Percentiles rank a stretch among this genome's conserved stretches.
Conservation (phyloP, 2,113 vertebrate species). For the Ciconia stormi region DNA sequence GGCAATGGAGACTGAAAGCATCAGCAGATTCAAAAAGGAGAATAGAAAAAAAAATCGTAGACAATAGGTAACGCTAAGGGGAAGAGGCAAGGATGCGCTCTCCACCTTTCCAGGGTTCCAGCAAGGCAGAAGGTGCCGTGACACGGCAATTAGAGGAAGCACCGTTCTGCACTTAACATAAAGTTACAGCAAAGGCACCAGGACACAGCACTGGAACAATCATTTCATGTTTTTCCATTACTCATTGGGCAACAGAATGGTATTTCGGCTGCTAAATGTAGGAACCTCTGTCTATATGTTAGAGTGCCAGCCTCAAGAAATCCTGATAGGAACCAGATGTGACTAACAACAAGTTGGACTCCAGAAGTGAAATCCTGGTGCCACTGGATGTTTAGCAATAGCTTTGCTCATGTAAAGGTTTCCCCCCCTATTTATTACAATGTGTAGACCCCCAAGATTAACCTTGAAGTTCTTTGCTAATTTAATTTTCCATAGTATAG, state of each 20-base stretch:
- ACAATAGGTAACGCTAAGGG: not conserved
- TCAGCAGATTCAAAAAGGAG: not conserved
- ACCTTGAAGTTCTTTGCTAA: not conserved
- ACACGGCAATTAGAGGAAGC: not conserved
- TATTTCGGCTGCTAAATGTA: not conserved
- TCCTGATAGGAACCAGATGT: not conserved
- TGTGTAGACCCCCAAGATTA: not conserved
- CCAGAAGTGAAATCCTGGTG: not conserved
- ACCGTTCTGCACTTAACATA: not conserved
- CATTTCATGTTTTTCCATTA: not conserved
- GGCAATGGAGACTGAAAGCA: not conserved
- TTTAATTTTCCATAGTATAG: not conserved
- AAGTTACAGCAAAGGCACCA: not conserved
- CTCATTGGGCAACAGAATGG: not conserved
- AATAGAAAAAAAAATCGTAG: not conserved
- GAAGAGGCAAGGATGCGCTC: not conserved
- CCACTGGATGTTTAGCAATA: not conserved
- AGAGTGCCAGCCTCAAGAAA: not conserved
- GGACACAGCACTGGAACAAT: not conserved
- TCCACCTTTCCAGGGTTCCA: not conserved
- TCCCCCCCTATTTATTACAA: not conserved
- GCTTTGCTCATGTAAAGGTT: not conserved
- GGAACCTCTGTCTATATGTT: not conserved
- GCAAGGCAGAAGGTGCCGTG: not conserved
- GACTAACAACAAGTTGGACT: not conserved